Base-by-base conservation (phyloP, 2,113 vertebrate genomes). In the Octodon degus region DNA sequence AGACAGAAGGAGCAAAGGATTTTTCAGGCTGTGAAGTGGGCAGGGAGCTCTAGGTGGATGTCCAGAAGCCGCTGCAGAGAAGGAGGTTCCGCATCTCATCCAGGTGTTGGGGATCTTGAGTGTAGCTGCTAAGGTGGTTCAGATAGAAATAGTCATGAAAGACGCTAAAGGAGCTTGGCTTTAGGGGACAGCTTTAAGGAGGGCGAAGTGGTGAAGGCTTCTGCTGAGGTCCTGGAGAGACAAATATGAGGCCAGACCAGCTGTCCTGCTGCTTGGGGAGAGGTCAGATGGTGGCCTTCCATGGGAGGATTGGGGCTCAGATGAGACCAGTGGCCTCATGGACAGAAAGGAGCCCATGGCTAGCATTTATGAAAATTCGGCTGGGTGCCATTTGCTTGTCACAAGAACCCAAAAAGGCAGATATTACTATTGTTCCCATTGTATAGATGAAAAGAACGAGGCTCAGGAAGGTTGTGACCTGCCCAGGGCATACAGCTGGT, bases 391-490 rank as follows among this genome's bases (percentile, higher is more conserved):
- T 67, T 83, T 88, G 58, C 1, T 90, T 58, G 79, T 89, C 70
- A 88, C 24, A 50, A 91, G 82, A 86, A 80, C 50, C 40, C 53
- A 62, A 43, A 76, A 89, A 91, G 65, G 30, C 62, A 91, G n/a
- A 40, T 67, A 86, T 60, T 32, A 0, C 82, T 74, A 47, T 76
- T 76, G 88, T 79, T 84, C 47, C 81, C 53, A 5, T n/a, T 67
- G 68, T 43, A 90, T 24, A 76, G 65, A 25, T 24, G 32, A 55
- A 63, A 91, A 70, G 32, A 30, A 65, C 25, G 76, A 72, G 22
- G n/a, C 65, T 67, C 11, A 19, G 40, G 72, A 60, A 92, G n/a
- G 34, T 65, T 77, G 53, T 58, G 82, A 43, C 83, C 62, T 43
- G 67, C 22, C 34, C 63, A 16, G 60, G 60, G 70, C 76, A 43